Conservation (phyloP, 1,140 invertebrate genomes). For the Diabrotica virgifera region DNA sequence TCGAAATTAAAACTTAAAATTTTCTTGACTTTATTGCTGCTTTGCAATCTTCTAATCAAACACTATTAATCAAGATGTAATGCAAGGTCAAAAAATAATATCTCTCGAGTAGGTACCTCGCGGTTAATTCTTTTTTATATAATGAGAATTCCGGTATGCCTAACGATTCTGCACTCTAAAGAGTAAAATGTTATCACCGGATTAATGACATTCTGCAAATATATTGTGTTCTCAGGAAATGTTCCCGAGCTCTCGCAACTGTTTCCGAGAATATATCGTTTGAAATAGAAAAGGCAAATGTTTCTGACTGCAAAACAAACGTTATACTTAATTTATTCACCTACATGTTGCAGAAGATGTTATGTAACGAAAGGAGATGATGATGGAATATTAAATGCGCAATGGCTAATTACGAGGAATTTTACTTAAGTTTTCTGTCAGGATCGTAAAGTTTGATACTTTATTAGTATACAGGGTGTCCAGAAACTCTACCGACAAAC, state of each 20-base stretch:
- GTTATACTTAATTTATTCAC: conserved; percentile 1
- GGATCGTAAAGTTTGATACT: too few relatives aligned
- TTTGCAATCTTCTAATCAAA: too few relatives aligned
- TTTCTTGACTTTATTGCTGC: too few relatives aligned
- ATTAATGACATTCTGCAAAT: not conserved
- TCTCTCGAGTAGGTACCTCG: not conserved
- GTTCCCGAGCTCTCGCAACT: not conserved
- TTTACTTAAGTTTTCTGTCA: too few relatives aligned
- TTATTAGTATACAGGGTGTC: too few relatives aligned
- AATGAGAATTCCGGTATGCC: not conserved
- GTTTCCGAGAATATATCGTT: not conserved
- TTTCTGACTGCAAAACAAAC: not conserved
- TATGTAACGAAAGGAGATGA: not conserved
- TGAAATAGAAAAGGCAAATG: not conserved
- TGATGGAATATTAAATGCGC: too few relatives aligned
- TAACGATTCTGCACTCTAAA: not conserved
- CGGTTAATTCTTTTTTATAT: not conserved
- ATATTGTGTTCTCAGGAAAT: not conserved
- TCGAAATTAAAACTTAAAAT: too few relatives aligned
- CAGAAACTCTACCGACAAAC: too few relatives aligned
- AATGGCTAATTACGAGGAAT: too few relatives aligned
- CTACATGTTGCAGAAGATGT: not conserved
- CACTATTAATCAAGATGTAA: not conserved
- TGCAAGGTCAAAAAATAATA: not conserved
- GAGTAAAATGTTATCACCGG: not conserved